These are phyloP conservation scores for Catostomus latipinnis DNA, from an alignment of 2,797 vertebrate genomes.

Conservation along the genomic window DNA sequence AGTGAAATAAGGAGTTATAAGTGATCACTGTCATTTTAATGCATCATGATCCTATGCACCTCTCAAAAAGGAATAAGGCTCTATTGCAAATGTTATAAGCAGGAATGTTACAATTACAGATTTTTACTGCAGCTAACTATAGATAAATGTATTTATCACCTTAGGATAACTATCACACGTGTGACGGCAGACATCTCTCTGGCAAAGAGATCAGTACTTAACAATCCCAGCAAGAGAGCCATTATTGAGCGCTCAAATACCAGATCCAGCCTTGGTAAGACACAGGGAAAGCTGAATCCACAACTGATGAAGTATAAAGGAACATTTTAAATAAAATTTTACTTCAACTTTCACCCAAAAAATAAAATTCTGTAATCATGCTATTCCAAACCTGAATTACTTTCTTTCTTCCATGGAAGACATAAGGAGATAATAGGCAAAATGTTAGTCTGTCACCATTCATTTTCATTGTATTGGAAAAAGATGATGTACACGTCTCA, in stretches of 20 bases:
- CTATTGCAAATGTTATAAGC: neutral
- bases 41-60: neutral
- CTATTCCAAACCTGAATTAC: no score
- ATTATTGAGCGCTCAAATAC: constrained; percentile 98
- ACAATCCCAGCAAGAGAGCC: constrained; percentile 97
- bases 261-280: constrained; percentile 94
- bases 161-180: constrained; percentile 97
- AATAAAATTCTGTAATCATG: no score
- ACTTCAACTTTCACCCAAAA: neutral
- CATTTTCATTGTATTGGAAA: neutral
- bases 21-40: constrained; percentile 3
- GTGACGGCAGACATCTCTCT: constrained; percentile 98
- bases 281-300: neutral
- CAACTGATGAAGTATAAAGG: neutral
- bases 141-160: neutral
- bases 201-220: constrained; percentile 96
- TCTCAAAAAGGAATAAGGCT: neutral
- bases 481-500: no score
- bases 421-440: no score
- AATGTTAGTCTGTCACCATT: neutral
- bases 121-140: neutral
- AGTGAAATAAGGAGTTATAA: constrained; percentile 60
- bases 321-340: constrained; percentile 1
- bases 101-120: neutral
- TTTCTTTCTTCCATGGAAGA: no score